Conservation (phyloP, 2,888 invertebrate genomes). For the Pollenia griseotomentosa region DNA sequence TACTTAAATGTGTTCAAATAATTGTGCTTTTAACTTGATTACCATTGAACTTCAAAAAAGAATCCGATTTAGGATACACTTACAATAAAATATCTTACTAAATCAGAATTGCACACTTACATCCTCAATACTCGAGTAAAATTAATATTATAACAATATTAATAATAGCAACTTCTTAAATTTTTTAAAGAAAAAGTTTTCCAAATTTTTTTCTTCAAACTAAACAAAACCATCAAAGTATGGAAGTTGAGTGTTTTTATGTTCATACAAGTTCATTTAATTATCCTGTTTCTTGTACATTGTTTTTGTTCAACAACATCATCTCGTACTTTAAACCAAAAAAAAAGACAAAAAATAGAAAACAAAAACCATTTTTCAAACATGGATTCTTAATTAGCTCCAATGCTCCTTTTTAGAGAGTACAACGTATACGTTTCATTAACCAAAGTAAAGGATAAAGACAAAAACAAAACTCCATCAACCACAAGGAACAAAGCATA, state of each 20-base stretch:
- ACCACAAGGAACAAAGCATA: slow-evolving; percentile 52
- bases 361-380: slow-evolving; percentile 79
- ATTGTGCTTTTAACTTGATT: no score
- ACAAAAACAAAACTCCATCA: slow-evolving; percentile 62
- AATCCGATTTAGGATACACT: no score
- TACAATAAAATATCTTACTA: no score
- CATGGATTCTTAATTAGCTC: slow-evolving; percentile 83
- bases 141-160: no score
- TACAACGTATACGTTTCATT: slow-evolving; percentile 75
- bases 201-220: slow-evolving; percentile 4
- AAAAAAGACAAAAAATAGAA: slow-evolving; percentile 30
- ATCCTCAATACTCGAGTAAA: not conserved
- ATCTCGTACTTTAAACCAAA: slow-evolving; percentile 28
- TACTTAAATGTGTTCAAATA: no score
- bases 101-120: no score
- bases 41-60: no score
- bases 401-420: slow-evolving; percentile 76
- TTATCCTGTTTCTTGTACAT: slow-evolving; percentile 66
- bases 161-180: not conserved
- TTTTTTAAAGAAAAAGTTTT: not conserved
- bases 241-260: slow-evolving; percentile 20
- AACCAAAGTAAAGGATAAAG: slow-evolving; percentile 72
- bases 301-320: slow-evolving; percentile 56
- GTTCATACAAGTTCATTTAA: slow-evolving; percentile 62
- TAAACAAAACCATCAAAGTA: slow-evolving; percentile 4